Evolutionary conservation across 2,888 invertebrate species (phyloP), one percentile per base, ranked within the genome.

Genomic region (Allygus modestus): DNA sequence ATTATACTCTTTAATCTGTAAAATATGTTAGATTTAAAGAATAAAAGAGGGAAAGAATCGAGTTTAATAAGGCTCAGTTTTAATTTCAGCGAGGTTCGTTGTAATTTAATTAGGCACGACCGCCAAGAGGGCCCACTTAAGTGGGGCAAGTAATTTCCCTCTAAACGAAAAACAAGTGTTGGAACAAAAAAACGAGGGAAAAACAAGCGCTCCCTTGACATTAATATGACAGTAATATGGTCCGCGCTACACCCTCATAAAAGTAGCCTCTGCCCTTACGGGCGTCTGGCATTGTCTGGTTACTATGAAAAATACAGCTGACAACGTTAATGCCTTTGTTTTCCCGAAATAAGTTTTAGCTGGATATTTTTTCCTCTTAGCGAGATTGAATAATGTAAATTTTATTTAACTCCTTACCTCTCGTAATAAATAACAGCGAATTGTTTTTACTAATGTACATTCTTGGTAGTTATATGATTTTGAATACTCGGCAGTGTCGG

Each of bases 201-300:
- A 83, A 83, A 83, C 71, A 75, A 54, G 58, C 33, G 58, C 37
- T 58, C 75, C 73, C 83, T 75, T 73, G 83, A 83, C 83, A 83
- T 83, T 83, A 75, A 83, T 83, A 83, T 83, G 46, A 61, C 75
- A 75, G 83, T 73, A 75, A 83, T 83, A 75, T 41, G 51, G 83
- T 75, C 33, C 37, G 17, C 20, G 41, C 54, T 83, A 83, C 82
- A 82, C 75, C 75, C 83, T 79, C 37, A 58, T 79, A 79, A 79
- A 77, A 58, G 79, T 58, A 37, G 33, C 58, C 79, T n/a, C 46
- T 58, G 58, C 77, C 77, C 51, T 28, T n/a, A 37, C 46, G 15
- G 46, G 1, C 46, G 46, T 46, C 15, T 12, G 7, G 1, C 61
- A n/a, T 20, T 12, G 46, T 2, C 46, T 46, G 12, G 46, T 46